A percentile compares a stretch with the other conserved stretches of the same genome.
phyloP scores from a whole-genome alignment of 2,888 invertebrate species.

The Didymodactylos carnosus region DNA sequence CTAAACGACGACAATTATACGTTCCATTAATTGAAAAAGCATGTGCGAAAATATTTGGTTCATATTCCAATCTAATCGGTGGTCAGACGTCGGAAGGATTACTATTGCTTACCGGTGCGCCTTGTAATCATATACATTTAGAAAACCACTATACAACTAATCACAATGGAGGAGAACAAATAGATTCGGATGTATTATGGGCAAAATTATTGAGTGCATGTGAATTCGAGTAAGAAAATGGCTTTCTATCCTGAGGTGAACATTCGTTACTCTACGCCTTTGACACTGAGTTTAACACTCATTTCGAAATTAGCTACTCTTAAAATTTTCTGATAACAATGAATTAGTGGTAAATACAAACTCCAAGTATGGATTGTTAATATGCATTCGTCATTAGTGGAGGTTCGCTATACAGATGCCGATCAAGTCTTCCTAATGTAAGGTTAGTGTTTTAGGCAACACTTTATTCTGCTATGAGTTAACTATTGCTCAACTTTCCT shows the following conservation, averaged over 20 bases:
- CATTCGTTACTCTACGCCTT: no score
- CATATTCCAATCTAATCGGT: constrained; percentile 6
- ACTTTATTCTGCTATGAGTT: no score
- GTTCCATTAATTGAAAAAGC: constrained; percentile 29
- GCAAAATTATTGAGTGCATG: neutral
- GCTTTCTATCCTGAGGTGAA: neutral
- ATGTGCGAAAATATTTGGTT: constrained; percentile 11
- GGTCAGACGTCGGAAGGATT: constrained; percentile 32
- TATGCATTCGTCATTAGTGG: no score
- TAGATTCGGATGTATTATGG: neutral
- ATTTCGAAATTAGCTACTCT: no score
- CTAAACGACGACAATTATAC: constrained; percentile 86
- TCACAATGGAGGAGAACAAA: neutral
- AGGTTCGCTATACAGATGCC: no score
- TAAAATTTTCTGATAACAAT: no score
- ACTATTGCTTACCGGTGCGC: constrained; percentile 76
- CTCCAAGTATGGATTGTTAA: no score
- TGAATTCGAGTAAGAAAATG: neutral
- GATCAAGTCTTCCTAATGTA: no score
- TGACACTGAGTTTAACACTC: no score
- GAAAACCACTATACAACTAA: constrained; percentile 40
- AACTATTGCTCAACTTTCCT: no score
- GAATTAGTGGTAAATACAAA: no score
- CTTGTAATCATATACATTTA: constrained; percentile 80
- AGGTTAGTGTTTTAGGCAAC: no score